phyloP scores from a whole-genome alignment of 2,888 invertebrate genomes.

The Bhutanitis thaidina region DNA sequence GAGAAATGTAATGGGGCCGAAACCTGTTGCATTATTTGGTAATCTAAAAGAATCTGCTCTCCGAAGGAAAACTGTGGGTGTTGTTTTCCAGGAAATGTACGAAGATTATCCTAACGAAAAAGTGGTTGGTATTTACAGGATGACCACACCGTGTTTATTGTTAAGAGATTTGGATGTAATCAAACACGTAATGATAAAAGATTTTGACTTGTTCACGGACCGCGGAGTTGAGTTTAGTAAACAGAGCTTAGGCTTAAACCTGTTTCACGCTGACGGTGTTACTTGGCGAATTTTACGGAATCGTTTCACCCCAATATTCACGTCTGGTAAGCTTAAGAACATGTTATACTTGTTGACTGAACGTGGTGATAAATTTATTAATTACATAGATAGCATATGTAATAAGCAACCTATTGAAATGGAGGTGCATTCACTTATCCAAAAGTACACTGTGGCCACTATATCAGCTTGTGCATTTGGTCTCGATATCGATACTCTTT shows the following conservation, averaged over 20 bases:
- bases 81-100: conserved; percentile 38
- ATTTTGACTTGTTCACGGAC: conserved; percentile 46
- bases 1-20: conserved; percentile 37
- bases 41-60: conserved; percentile 37
- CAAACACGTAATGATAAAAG: conserved; percentile 49
- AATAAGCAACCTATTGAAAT: background rate
- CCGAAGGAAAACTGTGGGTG: conserved; percentile 28
- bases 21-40: conserved; percentile 43
- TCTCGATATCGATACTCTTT: background rate
- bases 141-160: conserved; percentile 42
- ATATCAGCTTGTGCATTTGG: conserved; percentile 11
- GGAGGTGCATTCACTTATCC: conserved; percentile 1
- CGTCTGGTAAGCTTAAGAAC: conserved; percentile 48
- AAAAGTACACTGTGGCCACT: conserved; percentile 8
- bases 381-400: background rate
- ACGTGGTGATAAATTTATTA: conserved; percentile 4
- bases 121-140: conserved; percentile 48
- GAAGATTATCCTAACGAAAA: conserved; percentile 43
- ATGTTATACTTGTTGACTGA: conserved; percentile 45
- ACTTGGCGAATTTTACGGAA: conserved; percentile 45
- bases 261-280: conserved; percentile 47
- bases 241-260: conserved; percentile 41
- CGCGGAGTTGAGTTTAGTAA: conserved; percentile 45
- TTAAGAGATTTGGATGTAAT: conserved; percentile 49
- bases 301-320: conserved; percentile 48